Evolutionary conservation across 2,888 invertebrate genomes (phyloP), one percentile per base, ranked within the genome.

Genomic region (Lymantria dispar): DNA sequence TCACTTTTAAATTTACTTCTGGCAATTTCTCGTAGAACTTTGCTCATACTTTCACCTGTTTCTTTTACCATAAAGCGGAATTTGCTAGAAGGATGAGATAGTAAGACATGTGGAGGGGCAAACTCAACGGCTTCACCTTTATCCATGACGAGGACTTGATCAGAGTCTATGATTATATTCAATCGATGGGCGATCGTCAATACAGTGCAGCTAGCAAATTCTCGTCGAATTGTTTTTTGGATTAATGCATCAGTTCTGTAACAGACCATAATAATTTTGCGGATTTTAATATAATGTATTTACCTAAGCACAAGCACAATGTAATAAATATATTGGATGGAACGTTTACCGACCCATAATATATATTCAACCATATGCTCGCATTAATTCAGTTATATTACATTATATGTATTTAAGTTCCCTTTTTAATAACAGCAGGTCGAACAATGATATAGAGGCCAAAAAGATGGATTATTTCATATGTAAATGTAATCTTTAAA

Each of bases 121-220:
- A 93, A 95, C 85, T 96, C 95, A 45, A 93, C 93, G 14, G 95
- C 93, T 29, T 83, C 76, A 0, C 98, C 98, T 36, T 93, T 93
- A 68, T 96, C 95, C 94, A 98, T 95, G 0, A 98, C 97, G 44
- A 98, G 87, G 11, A 98, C 95, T 44, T 95, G 93, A 84, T 98
- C 96, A 0, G 96, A 96, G 78, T 98, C 98, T 95, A 98, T 98
- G 56, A 98, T 95, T 0, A 98, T 98, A 76, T 98, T 95, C 22
- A 98, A 88, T 33, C 98, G 93, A 83, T 98, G 98, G 2, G 98
- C 98, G 31, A 98, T 97, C 0, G 97, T 98, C 15, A 98, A 83
- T 10, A 98, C 97, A 0, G 97, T 97, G 76, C 97, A 98, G 0
- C 94, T 74, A 7, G 91, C 87, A 72, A 98, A 98, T 78, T 95